phyloP scores from a whole-genome alignment of 1,140 invertebrate genomes.

The Metopolophium dirhodum region DNA sequence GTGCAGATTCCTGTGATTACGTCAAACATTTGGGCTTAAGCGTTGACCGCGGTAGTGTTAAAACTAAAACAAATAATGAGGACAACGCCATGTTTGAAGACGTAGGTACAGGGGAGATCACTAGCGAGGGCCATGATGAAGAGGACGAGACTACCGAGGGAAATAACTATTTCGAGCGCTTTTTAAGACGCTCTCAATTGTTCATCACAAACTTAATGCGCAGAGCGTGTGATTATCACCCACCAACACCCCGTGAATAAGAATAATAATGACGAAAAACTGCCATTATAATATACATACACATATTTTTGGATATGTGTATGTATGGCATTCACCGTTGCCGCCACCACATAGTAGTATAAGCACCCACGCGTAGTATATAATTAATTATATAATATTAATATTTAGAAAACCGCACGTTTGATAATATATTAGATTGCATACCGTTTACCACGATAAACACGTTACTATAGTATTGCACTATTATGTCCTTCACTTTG shows the following conservation, averaged over 20 bases:
- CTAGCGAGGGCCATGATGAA: no score
- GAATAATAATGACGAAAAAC: neutral
- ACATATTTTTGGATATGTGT: neutral
- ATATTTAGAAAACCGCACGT: neutral
- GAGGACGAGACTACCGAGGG: no score
- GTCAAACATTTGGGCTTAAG: no score
- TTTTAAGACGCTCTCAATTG: no score
- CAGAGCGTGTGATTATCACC: neutral
- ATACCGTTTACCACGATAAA: neutral
- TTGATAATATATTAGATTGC: neutral
- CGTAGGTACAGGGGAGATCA: no score
- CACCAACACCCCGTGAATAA: neutral
- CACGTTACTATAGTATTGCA: neutral
- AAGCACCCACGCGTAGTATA: neutral
- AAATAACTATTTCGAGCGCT: no score
- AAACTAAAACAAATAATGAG: no score
- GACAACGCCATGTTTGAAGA: no score
- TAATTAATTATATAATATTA: neutral
- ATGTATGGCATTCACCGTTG: neutral
- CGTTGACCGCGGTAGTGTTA: no score
- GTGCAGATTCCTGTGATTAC: no score
- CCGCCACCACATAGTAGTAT: neutral
- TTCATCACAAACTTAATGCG: neutral
- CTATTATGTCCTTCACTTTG: neutral
- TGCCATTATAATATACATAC: neutral